A percentile compares a stretch with the other conserved stretches of the same genome.
Conservation (phyloP, 2,113 vertebrate genomes). For the Glareola pratincola region DNA sequence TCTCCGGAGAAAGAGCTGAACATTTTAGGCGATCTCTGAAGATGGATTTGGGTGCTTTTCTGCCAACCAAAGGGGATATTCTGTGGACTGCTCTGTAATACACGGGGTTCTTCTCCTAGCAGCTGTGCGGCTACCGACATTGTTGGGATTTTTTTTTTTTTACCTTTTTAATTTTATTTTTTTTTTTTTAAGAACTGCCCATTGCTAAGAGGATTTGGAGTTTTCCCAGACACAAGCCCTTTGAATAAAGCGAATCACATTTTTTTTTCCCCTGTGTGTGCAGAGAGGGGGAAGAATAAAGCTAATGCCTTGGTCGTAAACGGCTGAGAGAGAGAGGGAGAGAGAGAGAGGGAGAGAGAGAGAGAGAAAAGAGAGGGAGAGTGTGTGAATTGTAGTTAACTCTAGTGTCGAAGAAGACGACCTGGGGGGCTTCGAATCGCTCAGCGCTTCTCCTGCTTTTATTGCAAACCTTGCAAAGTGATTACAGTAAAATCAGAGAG, state of each 20-base stretch:
- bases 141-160: constrained; percentile 2
- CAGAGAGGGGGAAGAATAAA: constrained; percentile 34
- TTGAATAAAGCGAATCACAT: constrained; percentile 60
- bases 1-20: constrained; percentile 65
- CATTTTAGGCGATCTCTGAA: constrained; percentile 61
- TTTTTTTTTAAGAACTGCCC: background rate
- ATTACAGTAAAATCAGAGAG: constrained; percentile 59
- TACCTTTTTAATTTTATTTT: background rate
- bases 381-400: constrained; percentile 70
- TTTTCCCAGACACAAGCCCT: constrained; percentile 50
- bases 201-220: constrained; percentile 63
- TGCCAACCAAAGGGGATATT: constrained; percentile 35
- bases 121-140: constrained; percentile 46
- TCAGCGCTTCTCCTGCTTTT: constrained; percentile 36
- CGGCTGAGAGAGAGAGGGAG: background rate
- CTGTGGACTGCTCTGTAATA: constrained; percentile 58
- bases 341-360: background rate
- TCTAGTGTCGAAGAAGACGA: constrained; percentile 57
- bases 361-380: background rate
- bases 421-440: constrained; percentile 32
- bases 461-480: constrained; percentile 61
- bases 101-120: constrained; percentile 2
- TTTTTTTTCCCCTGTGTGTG: background rate
- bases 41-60: constrained; percentile 71
- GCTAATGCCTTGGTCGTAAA: constrained; percentile 54